Conservation (phyloP, 2,113 vertebrate genomes). For the Leucoraja erinaceus region DNA sequence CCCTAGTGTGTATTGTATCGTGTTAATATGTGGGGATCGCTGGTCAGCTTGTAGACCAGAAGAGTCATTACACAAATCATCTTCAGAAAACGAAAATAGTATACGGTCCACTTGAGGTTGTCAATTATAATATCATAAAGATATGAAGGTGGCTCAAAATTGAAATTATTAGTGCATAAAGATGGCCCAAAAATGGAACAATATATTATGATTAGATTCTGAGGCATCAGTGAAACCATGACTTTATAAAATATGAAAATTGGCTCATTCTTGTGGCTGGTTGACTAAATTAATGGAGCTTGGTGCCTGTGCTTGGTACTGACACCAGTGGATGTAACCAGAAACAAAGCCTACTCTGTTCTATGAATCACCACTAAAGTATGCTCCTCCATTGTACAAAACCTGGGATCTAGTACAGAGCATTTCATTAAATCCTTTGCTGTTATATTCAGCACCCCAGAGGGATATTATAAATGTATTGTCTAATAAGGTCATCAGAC, state of each 20-base stretch:
- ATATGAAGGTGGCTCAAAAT: background rate
- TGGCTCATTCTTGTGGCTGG: background rate
- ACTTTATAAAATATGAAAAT: background rate
- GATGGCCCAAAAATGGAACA: background rate
- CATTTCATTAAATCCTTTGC: slow-evolving; percentile 32
- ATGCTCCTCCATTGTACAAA: slow-evolving; percentile 27
- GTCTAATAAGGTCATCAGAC: slow-evolving; percentile 30
- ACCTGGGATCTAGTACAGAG: slow-evolving; percentile 31
- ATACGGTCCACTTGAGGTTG: background rate
- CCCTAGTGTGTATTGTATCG: too few relatives aligned
- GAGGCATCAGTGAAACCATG: background rate
- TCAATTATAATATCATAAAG: background rate
- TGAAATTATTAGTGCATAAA: background rate
- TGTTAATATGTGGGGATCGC: too few relatives aligned
- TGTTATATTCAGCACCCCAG: slow-evolving; percentile 32
- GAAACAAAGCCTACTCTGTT: slow-evolving; percentile 3
- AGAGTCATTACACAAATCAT: background rate
- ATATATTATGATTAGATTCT: background rate
- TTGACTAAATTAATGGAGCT: background rate
- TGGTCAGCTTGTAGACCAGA: background rate
- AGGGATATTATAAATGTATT: slow-evolving; percentile 35
- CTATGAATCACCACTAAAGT: slow-evolving; percentile 2
- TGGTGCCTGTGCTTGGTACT: background rate
- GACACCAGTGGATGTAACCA: slow-evolving; percentile 21
- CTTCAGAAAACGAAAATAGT: background rate